These are phyloP conservation scores for Puffinus mauretanicus DNA, from an alignment of 2,113 vertebrate species.

Conservation along the genomic window DNA sequence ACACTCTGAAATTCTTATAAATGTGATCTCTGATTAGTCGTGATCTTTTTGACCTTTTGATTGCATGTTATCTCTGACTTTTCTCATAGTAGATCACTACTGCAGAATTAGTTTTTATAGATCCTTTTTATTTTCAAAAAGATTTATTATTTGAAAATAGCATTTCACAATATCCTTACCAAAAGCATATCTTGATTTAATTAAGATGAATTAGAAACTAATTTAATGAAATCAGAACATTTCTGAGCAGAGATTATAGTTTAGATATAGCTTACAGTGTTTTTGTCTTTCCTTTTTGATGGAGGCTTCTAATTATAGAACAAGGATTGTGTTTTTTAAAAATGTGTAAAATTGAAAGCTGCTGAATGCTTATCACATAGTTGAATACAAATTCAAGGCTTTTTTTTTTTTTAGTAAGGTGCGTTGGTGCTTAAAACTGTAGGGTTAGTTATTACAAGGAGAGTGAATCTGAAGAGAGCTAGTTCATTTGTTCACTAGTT, in stretches of 20 bases:
- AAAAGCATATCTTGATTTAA: not conserved
- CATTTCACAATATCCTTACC: not conserved
- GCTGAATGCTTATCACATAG: not conserved
- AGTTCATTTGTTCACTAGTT: not conserved
- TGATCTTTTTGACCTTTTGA: not conserved
- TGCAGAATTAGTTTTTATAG: not conserved
- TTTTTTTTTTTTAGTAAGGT: not conserved
- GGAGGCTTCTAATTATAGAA: not conserved
- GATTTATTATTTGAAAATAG: not conserved
- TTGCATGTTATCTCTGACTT: not conserved
- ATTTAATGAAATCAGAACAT: not conserved
- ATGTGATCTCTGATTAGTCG: not conserved
- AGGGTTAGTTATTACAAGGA: not conserved
- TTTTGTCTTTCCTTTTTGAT: not conserved
- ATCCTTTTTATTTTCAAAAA: not conserved
- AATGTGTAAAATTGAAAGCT: not conserved
- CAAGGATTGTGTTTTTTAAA: not conserved
- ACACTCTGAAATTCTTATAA: not conserved
- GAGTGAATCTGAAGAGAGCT: not conserved
- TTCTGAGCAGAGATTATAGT: not conserved
- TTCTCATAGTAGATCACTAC: not conserved
- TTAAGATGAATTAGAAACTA: not conserved
- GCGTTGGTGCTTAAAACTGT: not conserved
- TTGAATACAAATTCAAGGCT: not conserved
- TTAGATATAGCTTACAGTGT: not conserved